A percentile compares a stretch with the other conserved stretches of the same genome.
These are phyloP conservation scores for Stichodactyla helianthus DNA, from an alignment of 64 coral and sea anemone genomes.

Conservation along the genomic window DNA sequence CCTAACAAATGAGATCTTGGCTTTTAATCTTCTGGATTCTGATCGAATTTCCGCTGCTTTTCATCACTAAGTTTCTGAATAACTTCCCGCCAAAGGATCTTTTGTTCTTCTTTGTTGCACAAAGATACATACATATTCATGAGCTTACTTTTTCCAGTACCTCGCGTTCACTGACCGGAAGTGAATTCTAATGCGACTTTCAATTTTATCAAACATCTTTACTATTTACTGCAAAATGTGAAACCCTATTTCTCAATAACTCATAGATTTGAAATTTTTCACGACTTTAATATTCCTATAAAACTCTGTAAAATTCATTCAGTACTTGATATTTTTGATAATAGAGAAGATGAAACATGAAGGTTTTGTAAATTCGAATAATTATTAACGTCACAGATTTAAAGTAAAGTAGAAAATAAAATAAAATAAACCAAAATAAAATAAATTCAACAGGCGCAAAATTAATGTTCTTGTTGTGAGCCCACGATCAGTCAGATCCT, in stretches of 20 bases:
- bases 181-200: not conserved
- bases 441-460: not conserved
- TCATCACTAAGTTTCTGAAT: not conserved
- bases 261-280: no score
- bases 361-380: no score
- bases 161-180: not conserved
- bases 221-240: no score
- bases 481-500: not conserved
- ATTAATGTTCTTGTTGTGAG: not conserved
- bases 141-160: not conserved
- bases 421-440: not conserved
- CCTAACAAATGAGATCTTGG: not conserved
- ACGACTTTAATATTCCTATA: no score
- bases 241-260: no score
- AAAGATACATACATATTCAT: not conserved
- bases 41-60: slow-evolving; percentile 24
- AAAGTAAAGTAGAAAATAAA: no score
- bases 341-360: no score
- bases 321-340: no score
- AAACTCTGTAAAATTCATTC: no score
- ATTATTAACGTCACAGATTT: no score
- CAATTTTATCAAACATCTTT: not conserved
- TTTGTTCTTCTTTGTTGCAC: slow-evolving; percentile 7
- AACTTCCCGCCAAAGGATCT: slow-evolving; percentile 30
- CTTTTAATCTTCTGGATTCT: not conserved